Base-by-base conservation (phyloP, 1,140 invertebrate genomes). In the Apis dorsata region DNA sequence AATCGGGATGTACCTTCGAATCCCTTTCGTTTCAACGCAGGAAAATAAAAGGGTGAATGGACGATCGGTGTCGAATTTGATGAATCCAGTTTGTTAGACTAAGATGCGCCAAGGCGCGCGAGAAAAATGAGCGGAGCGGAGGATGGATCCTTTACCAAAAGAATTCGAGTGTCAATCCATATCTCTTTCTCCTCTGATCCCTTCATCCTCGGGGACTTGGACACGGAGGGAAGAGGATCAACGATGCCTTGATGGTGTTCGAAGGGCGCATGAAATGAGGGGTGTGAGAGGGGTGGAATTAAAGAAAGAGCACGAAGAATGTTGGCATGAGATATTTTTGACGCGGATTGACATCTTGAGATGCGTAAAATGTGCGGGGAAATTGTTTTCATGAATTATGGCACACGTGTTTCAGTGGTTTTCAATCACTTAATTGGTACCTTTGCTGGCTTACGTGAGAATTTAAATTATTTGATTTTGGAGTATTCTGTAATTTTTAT, bases 151-250 rank as follows among this genome's bases (percentile, higher is more conserved):
- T 86, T 89, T 84, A 88, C 81, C 84, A 66, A 74, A 59, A 79
- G 75, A 88, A 84, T 88, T 84, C 85, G 79, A 65, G 73, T 85
- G 88, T 89, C 88, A 89, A 89, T 89, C 88, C 80, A 89, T 85
- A 89, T 89, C 79, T 75, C 84, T 84, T 82, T 79, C 75, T 85
- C 53, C 69, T 85, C 79, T 73, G 88, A 89, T 87, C 85, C 80
- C 87, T 89, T 89, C 86, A 85, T 89, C 88, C 85, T 88, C 74
- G 71, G 87, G 83, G 87, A 87, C 80, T 75, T 81, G 87, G 82
- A 82, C 85, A 85, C 66, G 75, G 86, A 69, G 66, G 78, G 83
- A 69, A 69, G 80, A 77, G 80, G 80, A 82, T 82, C 72, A 82
- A 69, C 80, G 74, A 49, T 24, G 73, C 51, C 72, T 55, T 77